These are phyloP conservation scores for Pteria penguin DNA, from an alignment of 2,888 invertebrate species.

Conservation along the genomic window DNA sequence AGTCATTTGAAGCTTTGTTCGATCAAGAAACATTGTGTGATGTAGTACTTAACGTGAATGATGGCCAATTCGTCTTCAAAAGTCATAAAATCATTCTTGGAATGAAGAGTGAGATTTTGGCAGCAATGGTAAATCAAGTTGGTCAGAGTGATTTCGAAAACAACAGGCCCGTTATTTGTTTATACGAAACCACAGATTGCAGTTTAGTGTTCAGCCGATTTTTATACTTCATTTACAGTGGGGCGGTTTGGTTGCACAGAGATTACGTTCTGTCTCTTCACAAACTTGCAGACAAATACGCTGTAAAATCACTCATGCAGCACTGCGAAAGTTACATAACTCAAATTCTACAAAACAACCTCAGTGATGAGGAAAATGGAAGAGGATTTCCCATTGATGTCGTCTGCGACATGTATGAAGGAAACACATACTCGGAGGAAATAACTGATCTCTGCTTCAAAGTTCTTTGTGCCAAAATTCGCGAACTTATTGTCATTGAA, in stretches of 20 bases:
- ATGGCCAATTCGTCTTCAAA: constrained; percentile 68
- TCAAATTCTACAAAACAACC: constrained; percentile 66
- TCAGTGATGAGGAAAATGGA: constrained; percentile 51
- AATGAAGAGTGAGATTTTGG: constrained; percentile 70
- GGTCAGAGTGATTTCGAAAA: constrained; percentile 46
- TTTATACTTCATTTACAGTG: constrained; percentile 77
- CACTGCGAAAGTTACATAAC: constrained; percentile 75
- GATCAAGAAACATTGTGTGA: constrained; percentile 72
- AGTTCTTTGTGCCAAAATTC: constrained; percentile 69
- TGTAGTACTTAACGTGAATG: constrained; percentile 67
- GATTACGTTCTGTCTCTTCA: constrained; percentile 76
- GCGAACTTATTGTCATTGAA: constrained; percentile 62
- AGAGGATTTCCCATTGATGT: constrained; percentile 58
- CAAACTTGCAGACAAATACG: constrained; percentile 75
- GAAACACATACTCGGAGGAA: constrained; percentile 55
- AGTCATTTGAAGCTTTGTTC: constrained; percentile 72
- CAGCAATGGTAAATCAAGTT: constrained; percentile 65
- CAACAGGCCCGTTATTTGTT: constrained; percentile 60
- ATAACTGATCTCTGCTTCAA: constrained; percentile 64
- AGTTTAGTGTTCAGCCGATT: constrained; percentile 74
- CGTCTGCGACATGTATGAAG: constrained; percentile 60
- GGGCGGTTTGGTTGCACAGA: constrained; percentile 75
- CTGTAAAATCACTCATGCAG: constrained; percentile 68
- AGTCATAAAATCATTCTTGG: constrained; percentile 74
- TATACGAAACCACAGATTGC: constrained; percentile 73